Percentiles rank a stretch among this genome's conserved stretches.
phyloP scores from a whole-genome alignment of 2,888 invertebrate genomes.

The Polylopha cassiicola region DNA sequence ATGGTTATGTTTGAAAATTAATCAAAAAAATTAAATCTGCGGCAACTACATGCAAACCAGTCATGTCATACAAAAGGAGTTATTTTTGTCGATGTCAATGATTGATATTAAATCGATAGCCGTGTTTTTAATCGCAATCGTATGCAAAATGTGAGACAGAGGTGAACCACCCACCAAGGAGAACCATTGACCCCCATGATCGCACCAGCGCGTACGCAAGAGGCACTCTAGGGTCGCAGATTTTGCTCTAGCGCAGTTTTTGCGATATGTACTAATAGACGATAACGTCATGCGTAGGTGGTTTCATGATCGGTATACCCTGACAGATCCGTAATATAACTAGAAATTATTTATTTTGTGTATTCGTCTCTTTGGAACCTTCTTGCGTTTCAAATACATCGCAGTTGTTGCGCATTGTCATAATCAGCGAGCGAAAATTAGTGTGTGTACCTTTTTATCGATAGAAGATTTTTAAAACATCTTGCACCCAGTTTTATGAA shows the following conservation, averaged over 20 bases:
- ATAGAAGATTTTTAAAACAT: no score
- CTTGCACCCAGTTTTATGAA: no score
- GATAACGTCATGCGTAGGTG: not conserved
- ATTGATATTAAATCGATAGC: constrained; percentile 16
- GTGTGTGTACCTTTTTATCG: no score
- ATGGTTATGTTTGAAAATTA: no score
- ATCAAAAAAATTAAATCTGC: no score
- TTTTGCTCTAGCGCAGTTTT: constrained; percentile 16
- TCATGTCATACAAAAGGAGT: no score
- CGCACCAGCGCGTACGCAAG: constrained; percentile 50
- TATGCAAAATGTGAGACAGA: constrained; percentile 55
- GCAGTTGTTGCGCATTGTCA: no score
- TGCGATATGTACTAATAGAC: constrained; percentile 1
- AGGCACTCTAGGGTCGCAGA: constrained; percentile 32
- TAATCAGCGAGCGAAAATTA: no score
- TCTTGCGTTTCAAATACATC: no score
- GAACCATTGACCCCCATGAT: constrained; percentile 66
- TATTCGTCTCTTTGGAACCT: no score
- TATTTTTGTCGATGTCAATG: constrained; percentile 20
- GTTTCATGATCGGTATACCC: not conserved
- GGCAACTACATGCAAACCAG: no score
- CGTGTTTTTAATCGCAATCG: constrained; percentile 25
- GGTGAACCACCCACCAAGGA: constrained; percentile 74
- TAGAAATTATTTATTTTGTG: constrained; percentile 6
- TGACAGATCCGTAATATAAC: not conserved